Percentiles rank a stretch among this genome's conserved stretches.
Conservation (phyloP, 2,113 vertebrate species). For the Speoplatyrhinus poulsoni region DNA sequence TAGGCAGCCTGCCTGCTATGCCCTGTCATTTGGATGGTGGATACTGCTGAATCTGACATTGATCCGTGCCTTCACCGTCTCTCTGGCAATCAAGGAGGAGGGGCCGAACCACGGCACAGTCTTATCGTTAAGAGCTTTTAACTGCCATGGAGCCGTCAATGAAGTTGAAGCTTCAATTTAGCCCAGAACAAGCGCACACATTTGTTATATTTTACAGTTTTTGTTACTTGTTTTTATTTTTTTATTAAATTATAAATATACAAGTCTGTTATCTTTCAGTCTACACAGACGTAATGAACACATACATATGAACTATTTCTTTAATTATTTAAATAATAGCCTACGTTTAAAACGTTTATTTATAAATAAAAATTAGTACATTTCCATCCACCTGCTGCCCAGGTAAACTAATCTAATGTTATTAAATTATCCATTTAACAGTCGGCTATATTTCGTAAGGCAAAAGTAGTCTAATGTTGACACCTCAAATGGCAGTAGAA, state of each 20-base stretch:
- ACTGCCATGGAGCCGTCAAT: slow-evolving; percentile 27
- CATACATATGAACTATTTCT: too few species aligned
- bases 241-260: too few species aligned
- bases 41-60: neutral
- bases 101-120: neutral
- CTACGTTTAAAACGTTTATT: too few species aligned
- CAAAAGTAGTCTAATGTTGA: too few species aligned
- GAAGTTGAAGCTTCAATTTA: slow-evolving; percentile 13
- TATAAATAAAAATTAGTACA: neutral
- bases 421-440: neutral
- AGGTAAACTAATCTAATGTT: neutral
- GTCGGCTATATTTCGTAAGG: too few species aligned
- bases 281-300: neutral
- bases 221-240: too few species aligned
- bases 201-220: too few species aligned
- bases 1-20: too few species aligned
- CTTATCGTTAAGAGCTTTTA: slow-evolving; percentile 57
- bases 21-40: too few species aligned
- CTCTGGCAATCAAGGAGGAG: slow-evolving; percentile 13
- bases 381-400: neutral
- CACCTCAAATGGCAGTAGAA: too few species aligned
- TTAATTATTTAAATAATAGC: too few species aligned
- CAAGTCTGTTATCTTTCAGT: too few species aligned
- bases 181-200: slow-evolving; percentile 9
- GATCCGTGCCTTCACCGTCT: slow-evolving; percentile 27